Conservation (phyloP, 2,888 invertebrate species). For the Strigamia transsilvanica region DNA sequence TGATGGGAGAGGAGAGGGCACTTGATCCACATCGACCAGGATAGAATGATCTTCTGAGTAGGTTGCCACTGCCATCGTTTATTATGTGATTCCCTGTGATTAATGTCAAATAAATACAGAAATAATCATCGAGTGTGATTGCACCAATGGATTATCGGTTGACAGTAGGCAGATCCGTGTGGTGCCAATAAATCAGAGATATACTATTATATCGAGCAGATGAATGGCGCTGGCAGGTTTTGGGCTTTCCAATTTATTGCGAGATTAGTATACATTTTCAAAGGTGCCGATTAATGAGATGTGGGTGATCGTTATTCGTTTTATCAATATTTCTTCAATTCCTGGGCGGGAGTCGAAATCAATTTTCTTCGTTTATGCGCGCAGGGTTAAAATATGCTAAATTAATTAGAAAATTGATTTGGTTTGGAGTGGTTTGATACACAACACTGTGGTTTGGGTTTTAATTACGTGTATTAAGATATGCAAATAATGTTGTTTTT, state of each 20-base stretch:
- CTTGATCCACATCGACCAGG: neutral
- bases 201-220: neutral
- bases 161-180: neutral
- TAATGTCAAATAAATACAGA: conserved; percentile 12
- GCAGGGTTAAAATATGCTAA: neutral
- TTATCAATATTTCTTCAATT: neutral
- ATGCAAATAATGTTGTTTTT: neutral
- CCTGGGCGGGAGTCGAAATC: no score
- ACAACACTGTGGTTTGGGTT: neutral
- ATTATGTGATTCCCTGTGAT: conserved; percentile 3
- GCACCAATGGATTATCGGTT: conserved; percentile 6
- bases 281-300: neutral
- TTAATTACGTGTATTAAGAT: neutral
- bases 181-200: neutral
- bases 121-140: neutral
- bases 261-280: no score
- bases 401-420: neutral
- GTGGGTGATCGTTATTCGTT: neutral
- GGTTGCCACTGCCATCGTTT: neutral
- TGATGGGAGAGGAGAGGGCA: conserved; percentile 12
- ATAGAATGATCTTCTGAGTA: neutral
- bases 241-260: neutral
- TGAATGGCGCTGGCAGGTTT: neutral
- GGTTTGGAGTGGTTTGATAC: no score
- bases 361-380: neutral